phyloP scores from a whole-genome alignment of 2,797 vertebrate genomes.

The Silurus aristotelis region DNA sequence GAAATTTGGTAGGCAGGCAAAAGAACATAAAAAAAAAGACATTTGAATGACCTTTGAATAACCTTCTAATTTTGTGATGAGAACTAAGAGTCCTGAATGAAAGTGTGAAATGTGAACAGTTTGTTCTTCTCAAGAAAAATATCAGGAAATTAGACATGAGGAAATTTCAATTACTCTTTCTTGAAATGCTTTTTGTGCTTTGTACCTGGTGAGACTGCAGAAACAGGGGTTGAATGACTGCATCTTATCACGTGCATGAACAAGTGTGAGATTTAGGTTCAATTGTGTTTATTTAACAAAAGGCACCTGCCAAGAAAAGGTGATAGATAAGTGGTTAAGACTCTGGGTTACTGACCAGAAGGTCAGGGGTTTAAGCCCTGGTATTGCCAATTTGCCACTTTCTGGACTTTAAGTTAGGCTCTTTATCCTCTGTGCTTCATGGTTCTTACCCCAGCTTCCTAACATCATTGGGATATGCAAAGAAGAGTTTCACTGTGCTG shows the following conservation, averaged over 20 bases:
- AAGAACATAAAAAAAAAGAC: neutral
- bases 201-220: neutral
- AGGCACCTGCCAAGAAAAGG: too few species aligned
- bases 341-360: too few species aligned
- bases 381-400: too few species aligned
- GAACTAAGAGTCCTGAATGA: neutral
- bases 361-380: too few species aligned
- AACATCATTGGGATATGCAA: too few species aligned
- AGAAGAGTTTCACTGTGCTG: too few species aligned
- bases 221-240: neutral
- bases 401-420: too few species aligned
- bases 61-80: too few species aligned
- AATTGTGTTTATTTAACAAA: neutral
- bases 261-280: neutral
- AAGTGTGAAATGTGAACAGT: neutral
- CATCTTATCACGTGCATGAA: neutral
- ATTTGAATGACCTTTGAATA: neutral
- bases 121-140: neutral
- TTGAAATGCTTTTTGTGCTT: neutral
- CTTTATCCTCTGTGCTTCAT: too few species aligned
- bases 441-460: too few species aligned
- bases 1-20: neutral
- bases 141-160: neutral
- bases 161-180: neutral
- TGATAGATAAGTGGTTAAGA: too few species aligned